Base-by-base conservation (phyloP, 1,140 invertebrate genomes). In the Rhysida immarginata region DNA sequence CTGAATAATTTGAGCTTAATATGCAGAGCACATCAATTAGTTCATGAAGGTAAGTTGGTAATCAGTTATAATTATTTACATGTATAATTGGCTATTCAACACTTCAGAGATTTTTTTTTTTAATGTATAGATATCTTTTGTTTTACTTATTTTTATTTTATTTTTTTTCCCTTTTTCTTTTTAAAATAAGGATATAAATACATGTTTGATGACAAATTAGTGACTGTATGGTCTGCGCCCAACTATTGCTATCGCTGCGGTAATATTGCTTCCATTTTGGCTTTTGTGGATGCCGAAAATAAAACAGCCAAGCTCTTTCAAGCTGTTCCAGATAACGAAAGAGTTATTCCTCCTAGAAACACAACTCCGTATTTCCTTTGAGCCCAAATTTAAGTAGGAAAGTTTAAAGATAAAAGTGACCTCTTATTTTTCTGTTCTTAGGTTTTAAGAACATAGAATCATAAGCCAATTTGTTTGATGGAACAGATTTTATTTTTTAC, bases 221-320 rank as follows among this genome's bases (percentile, higher is more conserved):
- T 96, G 2, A 96, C 93, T 1, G 87, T 97, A 2, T 96, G 93
- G 93, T 96, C 91, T 26, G 94, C 91, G 14, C 92, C 91, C 0
- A 96, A 96, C 72, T 95, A 96, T 69, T 96, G 91, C 73, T 96
- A 96, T 71, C 79, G 91, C 44, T 95, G 91, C 68, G 91, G 90
- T 26, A 96, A 96, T 66, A 80, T 93, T 48, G 91, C 92, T 26
- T 89, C 90, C 58, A 93, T 96, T 64, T 71, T 96, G 59, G 80
- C 84, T 68, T 91, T 94, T 64, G 77, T 79, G 35, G 80, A 81
- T 57, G 79, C 83, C 2, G 82, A 88, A 58, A 78, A 83, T 59
- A 79, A 82, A 63, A 80, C 82, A 62, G 77, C 89, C 21, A 89
- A 92, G 73, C 75, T 97, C 61, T 99, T 99, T 71, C 74, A 85